Evolutionary conservation across 2,888 invertebrate species (phyloP), one percentile per base, ranked within the genome.

Genomic region (Brachyptera putata): DNA sequence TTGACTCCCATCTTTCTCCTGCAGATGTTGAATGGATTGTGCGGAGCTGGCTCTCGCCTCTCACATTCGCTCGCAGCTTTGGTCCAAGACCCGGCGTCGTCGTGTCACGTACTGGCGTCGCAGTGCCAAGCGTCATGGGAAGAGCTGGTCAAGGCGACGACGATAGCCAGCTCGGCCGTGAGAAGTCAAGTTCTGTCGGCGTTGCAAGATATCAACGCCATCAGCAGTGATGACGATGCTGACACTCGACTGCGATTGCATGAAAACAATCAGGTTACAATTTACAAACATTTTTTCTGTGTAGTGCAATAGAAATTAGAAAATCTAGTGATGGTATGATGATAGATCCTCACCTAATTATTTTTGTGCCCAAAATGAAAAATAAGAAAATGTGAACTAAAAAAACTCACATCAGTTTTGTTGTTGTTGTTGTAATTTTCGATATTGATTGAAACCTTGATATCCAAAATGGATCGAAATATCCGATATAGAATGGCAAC

Each of bases 41-140:
- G 84, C 71, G 77, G 80, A 64, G 81, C 84, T 61, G 84, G 84
- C 48, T 79, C 81, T 68, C 79, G 82, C 65, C 71, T 85, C 58
- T 81, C 84, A 1, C 81, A 84, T 69, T 81, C 82, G 2, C 72
- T 84, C 61, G 77, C 78, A 57, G 76, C 77, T 25, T 72, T 84
- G 49, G 67, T 74, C 50, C 72, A 74, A 26, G 70, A 70, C 56
- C 55, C 63, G 16, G 49, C 59, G 18, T 58, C 64, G 22, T 50
- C 65, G n/a, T 62, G 62, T 49, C 60, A 61, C 56, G 56, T 60
- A 24, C 34, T 63, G 56, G 63, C 61, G 26, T 50, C 57, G 22
- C 79, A 82, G 68, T 76, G 82, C 67, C 74, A 79, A 60, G 73
- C 78, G 14, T 81, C 83, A 66, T 85, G 84, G 84, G 84, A 84